phyloP scores from a whole-genome alignment of 2,797 vertebrate genomes.

The Synanceia verrucosa region DNA sequence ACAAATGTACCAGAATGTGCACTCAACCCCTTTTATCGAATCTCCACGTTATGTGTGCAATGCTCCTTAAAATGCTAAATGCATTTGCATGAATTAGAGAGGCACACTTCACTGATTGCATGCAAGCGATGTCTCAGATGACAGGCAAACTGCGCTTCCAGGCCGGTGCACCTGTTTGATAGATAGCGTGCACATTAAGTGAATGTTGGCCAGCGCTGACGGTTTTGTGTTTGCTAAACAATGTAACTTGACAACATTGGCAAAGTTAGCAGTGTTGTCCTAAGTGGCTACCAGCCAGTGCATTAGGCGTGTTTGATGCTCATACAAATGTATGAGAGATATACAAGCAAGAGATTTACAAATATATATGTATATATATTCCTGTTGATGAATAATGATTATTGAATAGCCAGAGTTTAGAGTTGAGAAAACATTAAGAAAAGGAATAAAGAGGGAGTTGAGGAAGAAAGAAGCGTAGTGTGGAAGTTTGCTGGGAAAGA shows the following conservation, averaged over 20 bases:
- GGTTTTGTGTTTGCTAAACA: background rate
- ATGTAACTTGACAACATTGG: background rate
- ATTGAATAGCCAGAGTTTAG: background rate
- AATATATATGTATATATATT: background rate
- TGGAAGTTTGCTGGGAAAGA: constrained; percentile 22
- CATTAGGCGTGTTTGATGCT: constrained; percentile 1
- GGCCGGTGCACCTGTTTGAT: constrained; percentile 39
- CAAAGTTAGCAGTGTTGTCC: constrained; percentile 14
- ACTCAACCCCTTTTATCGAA: constrained; percentile 17
- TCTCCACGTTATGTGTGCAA: constrained; percentile 25
- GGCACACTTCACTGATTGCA: constrained; percentile 47
- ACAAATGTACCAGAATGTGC: constrained; percentile 28
- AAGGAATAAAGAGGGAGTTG: background rate
- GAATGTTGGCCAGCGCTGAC: constrained; percentile 6
- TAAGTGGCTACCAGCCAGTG: background rate
- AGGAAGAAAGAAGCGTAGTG: background rate
- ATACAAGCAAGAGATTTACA: background rate
- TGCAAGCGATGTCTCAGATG: constrained; percentile 27
- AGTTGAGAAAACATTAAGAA: background rate
- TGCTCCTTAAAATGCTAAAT: constrained; percentile 37
- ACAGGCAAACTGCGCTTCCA: constrained; percentile 32
- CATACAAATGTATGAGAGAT: background rate
- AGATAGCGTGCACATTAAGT: constrained; percentile 29
- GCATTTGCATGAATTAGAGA: constrained; percentile 51
- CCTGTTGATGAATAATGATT: background rate